Percentiles rank a stretch among this genome's conserved stretches.
Conservation (phyloP, 2,888 invertebrate genomes). For the Microdon myrmicae region DNA sequence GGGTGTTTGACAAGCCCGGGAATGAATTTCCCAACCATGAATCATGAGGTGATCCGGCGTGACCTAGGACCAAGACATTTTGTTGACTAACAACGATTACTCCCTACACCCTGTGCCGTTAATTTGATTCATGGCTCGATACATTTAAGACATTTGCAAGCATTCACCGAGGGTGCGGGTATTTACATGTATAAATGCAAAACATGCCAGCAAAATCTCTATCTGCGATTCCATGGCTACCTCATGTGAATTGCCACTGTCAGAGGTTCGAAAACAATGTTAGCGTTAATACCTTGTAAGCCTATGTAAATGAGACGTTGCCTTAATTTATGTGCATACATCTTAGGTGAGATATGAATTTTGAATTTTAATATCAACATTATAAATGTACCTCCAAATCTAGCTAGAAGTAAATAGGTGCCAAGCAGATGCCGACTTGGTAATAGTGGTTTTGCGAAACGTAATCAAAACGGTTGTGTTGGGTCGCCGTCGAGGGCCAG, state of each 20-base stretch:
- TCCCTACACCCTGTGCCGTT: too few relatives aligned
- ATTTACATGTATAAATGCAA: constrained; percentile 1
- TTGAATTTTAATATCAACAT: constrained; percentile 23
- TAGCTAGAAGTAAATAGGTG: too few relatives aligned
- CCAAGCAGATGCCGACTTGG: too few relatives aligned
- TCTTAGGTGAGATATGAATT: constrained; percentile 20
- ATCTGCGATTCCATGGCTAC: constrained; percentile 1
- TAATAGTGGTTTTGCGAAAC: too few relatives aligned
- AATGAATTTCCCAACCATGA: constrained; percentile 1
- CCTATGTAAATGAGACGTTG: constrained; percentile 21
- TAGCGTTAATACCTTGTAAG: constrained; percentile 17
- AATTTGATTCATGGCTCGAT: too few relatives aligned
- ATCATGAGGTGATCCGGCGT: constrained; percentile 2
- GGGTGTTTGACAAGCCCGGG: constrained; percentile 50
- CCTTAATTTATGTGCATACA: constrained; percentile 36
- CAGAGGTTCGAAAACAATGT: constrained; percentile 8
- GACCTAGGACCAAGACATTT: constrained; percentile 18
- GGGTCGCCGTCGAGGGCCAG: too few relatives aligned
- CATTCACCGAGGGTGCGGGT: too few relatives aligned
- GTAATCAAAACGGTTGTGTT: too few relatives aligned
- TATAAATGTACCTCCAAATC: too few relatives aligned
- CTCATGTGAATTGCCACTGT: constrained; percentile 7
- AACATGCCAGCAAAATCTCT: constrained; percentile 3
- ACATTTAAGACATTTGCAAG: constrained; percentile 14
- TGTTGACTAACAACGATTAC: too few relatives aligned